Evolutionary conservation across 2,888 invertebrate genomes (phyloP).

Genomic region (Cephus spinipes): DNA sequence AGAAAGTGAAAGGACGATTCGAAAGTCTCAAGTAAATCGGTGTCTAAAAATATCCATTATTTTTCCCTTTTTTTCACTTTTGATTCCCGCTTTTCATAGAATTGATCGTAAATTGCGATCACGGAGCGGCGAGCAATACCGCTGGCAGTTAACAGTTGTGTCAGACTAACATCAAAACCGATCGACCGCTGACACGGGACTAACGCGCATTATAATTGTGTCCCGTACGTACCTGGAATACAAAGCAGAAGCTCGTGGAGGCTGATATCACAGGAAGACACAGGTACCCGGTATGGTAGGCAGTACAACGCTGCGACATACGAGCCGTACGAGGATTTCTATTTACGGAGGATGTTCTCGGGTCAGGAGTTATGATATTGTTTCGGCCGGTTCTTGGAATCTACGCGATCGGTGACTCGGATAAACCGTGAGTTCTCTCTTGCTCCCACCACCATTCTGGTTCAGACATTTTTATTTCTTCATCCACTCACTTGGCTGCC

Average conservation of each 20-base stretch:
- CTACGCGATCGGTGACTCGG: constrained; percentile 65
- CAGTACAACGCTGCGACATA: neutral
- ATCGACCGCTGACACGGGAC: constrained; percentile 50
- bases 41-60: neutral
- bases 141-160: neutral
- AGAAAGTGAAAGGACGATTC: neutral
- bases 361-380: constrained; percentile 66
- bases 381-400: constrained; percentile 64
- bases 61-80: neutral
- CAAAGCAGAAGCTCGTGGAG: constrained; percentile 27
- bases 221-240: constrained; percentile 30
- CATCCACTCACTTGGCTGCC: constrained; percentile 51
- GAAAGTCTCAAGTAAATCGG: neutral
- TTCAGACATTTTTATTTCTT: constrained; percentile 57
- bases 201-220: constrained; percentile 60
- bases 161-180: constrained; percentile 48
- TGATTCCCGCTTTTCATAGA: neutral
- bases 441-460: constrained; percentile 26
- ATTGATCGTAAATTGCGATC: neutral
- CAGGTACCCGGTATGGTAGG: neutral
- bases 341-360: constrained; percentile 61
- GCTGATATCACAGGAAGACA: constrained; percentile 1
- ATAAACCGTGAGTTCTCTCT: constrained; percentile 53
- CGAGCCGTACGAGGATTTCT: constrained; percentile 47
- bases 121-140: neutral